Base-by-base conservation (phyloP, 1,140 invertebrate species). In the Pissodes strobi region DNA sequence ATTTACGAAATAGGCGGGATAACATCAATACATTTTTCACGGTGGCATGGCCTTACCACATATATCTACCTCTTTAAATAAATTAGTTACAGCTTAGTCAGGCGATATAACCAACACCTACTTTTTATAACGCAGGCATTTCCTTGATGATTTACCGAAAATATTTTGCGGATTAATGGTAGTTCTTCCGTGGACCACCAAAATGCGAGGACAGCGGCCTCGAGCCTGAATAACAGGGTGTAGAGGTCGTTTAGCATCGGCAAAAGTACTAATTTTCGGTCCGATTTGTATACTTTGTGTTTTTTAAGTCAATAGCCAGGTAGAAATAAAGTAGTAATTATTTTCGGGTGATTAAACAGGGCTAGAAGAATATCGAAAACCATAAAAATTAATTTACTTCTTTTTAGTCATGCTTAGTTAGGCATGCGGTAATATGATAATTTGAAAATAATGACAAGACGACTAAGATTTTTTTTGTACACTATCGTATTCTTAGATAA, bases 21-120 rank as follows among this genome's bases (percentile, higher is more conserved):
- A 59, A 59, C 41, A 59, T 59, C 56, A 59, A 59, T 59, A 59
- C 13, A 59, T 48, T 59, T 46, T 59, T 59, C 56, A 59, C 56
- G 56, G 56, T 59, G 56, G 56, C 56, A 39, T 59, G 56, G 56
- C 56, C 25, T 59, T 59, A 41, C 27, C 56, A 59, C 56, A 41
- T 38, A 23, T 27, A 23, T 57, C 38, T 45, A 57, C 53, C 39
- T 59, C 56, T 48, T 59, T 37, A 59, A 59, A 59, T 41, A 48
- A 59, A 59, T 59, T 48, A 41, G 25, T 59, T 37, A 34, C 43
- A 22, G 43, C n/a, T 48, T 59, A 59, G 41, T 57, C 23, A 30
- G 41, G 39, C 25, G 55, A 57, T 45, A 59, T 59, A 59, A 27
- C 56, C 56, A 48, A 59, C 56, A 59, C 56, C 56, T 43, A 48